Percentiles rank a stretch among this genome's conserved stretches.
These are phyloP conservation scores for Sclerodermus sp. DNA, from an alignment of 2,888 invertebrate species.

Conservation along the genomic window DNA sequence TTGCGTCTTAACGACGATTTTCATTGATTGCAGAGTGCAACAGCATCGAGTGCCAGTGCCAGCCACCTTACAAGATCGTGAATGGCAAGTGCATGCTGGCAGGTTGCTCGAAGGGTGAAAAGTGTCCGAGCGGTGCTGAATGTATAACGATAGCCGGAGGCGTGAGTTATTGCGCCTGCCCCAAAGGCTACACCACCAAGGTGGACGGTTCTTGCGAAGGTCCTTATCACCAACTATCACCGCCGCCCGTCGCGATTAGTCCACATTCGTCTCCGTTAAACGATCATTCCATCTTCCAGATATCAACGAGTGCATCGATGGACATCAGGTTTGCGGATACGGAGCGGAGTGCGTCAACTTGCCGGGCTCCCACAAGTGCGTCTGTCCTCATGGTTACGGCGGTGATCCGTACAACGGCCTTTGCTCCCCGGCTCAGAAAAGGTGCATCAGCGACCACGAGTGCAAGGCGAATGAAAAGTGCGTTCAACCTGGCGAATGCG, in stretches of 20 bases:
- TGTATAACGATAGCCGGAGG: constrained; percentile 88
- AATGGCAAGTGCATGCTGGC: constrained; percentile 83
- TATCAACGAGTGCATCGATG: constrained; percentile 80
- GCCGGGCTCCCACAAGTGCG: constrained; percentile 76
- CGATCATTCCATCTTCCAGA: constrained; percentile 56
- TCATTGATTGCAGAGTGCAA: constrained; percentile 65
- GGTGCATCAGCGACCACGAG: constrained; percentile 80
- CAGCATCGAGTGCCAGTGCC: constrained; percentile 82
- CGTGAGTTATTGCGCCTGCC: constrained; percentile 91
- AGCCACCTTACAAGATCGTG: constrained; percentile 82
- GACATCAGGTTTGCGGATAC: constrained; percentile 77
- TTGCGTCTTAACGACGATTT: no score
- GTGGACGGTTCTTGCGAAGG: constrained; percentile 77
- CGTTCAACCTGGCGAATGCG: constrained; percentile 87
- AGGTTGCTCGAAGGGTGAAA: constrained; percentile 78
- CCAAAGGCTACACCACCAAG: constrained; percentile 78
- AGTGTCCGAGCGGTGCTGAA: constrained; percentile 84
- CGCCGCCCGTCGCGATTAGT: no score
- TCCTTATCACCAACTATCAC: no score
- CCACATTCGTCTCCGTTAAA: no score
- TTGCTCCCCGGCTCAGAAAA: constrained; percentile 80
- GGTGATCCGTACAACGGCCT: constrained; percentile 82
- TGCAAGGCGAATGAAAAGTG: constrained; percentile 87
- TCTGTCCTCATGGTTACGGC: constrained; percentile 78
- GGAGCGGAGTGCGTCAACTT: constrained; percentile 85